Base-by-base conservation (phyloP, 2,113 vertebrate species). In the Zosterops japonicus region DNA sequence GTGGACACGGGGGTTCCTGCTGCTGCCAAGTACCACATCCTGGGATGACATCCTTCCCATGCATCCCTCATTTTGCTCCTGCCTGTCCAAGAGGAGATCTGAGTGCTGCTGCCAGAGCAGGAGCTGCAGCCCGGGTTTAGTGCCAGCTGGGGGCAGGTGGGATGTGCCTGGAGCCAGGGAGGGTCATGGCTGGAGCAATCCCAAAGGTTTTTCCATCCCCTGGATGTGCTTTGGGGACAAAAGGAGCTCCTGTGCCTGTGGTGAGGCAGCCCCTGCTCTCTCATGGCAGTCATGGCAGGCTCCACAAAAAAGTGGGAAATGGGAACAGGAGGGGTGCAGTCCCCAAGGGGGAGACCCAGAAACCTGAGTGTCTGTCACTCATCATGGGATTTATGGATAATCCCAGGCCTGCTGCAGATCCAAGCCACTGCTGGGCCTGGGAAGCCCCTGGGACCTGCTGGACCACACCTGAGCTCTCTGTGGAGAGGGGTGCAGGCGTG, bases 21-120 rank as follows among this genome's bases (percentile, higher is more conserved):
- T 42, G 74, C 57, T 9, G 2, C 79, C 71, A 44, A 49, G 72
- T 16, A 61, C 33, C 35, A 8, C 2, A 0, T 25, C 18, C 1
- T 0, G 12, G 39, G 57, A 5, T 50, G 36, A 42, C 24, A 6
- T 20, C 61, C 35, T 15, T 44, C 17, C 63, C 0, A 0, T 8
- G 36, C 21, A 12, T 5, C 31, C 57, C 18, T 22, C n/a, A 1
- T 18, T 39, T 5, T n/a, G 44, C 18, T 61, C 13, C 69, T 64
- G 46, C 49, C 11, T 31, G 2, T 1, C 5, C 49, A 5, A 11
- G 55, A 24, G 53, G 31, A 70, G 60, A 56, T 23, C 11, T 0
- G 3, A 61, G 67, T 4, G 33, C 61, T 55, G n/a, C 14, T 31
- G 31, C 33, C 47, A 7, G 41, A 42, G 33, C 5, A 3, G 57